Conservation (phyloP, 2,797 vertebrate species). For the Phrynocephalus vlangalii region DNA sequence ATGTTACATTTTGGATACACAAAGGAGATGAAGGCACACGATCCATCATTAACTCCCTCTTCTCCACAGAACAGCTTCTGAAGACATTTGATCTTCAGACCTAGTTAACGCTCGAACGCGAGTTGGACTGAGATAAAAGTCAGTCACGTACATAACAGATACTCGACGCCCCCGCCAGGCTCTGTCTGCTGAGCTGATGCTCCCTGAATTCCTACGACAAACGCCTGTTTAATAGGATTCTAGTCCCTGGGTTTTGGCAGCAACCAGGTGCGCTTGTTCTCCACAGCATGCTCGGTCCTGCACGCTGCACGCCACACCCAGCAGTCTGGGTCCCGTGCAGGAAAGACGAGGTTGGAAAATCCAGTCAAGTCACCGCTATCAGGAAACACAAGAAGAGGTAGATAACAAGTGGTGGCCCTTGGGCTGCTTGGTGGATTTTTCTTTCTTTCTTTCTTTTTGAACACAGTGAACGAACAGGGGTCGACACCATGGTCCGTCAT, state of each 20-base stretch:
- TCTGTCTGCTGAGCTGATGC: conserved; percentile 13
- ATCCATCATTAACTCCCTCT: conserved; percentile 21
- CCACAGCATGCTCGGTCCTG: conserved; percentile 21
- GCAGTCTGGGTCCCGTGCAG: not conserved
- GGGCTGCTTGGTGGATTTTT: accelerated
- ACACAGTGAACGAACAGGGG: not conserved
- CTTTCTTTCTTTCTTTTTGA: too few relatives aligned
- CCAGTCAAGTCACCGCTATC: accelerated
- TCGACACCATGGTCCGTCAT: conserved; percentile 5
- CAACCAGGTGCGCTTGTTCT: conserved; percentile 5
- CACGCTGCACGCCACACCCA: conserved; percentile 18
- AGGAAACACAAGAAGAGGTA: conserved; percentile 36
- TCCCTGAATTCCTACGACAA: conserved; percentile 10
- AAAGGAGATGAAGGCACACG: conserved; percentile 28
- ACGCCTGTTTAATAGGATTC: conserved; percentile 16
- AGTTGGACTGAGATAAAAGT: conserved; percentile 26
- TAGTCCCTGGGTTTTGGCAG: conserved; percentile 44
- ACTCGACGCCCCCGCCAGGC: not conserved
- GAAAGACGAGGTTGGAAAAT: conserved; percentile 11
- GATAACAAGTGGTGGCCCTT: not conserved
- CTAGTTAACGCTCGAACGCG: conserved; percentile 2
- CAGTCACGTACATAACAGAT: conserved; percentile 12
- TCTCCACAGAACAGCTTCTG: conserved; percentile 20
- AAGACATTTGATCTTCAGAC: conserved; percentile 30
- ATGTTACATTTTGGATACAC: conserved; percentile 3